Percentiles rank a stretch among this genome's conserved stretches.
These are phyloP conservation scores for Chrysomela aeneicollis DNA, from an alignment of 2,888 invertebrate species.

Conservation along the genomic window DNA sequence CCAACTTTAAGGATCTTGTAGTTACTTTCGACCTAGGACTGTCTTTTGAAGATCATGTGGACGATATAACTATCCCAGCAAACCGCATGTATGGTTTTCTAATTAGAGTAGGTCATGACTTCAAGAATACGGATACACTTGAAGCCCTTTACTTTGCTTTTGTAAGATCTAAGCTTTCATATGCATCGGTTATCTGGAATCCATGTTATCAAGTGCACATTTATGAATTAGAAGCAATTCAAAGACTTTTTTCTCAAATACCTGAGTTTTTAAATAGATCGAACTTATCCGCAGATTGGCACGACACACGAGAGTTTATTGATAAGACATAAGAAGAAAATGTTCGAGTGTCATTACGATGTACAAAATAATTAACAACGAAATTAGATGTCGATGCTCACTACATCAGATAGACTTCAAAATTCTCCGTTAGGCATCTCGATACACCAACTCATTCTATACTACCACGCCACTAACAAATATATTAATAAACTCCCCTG, in stretches of 20 bases:
- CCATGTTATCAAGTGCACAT: no score
- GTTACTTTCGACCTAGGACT: not conserved
- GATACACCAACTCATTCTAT: no score
- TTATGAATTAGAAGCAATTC: not conserved
- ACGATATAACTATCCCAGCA: no score
- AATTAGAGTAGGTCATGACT: not conserved
- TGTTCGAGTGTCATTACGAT: no score
- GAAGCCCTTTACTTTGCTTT: not conserved
- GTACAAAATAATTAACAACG: no score
- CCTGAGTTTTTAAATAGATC: not conserved
- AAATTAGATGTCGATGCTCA: no score
- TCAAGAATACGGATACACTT: not conserved
- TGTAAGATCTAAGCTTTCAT: not conserved
- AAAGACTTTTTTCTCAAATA: not conserved
- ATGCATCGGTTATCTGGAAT: not conserved
- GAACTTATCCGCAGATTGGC: not conserved
- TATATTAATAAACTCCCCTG: no score
- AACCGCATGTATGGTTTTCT: not conserved
- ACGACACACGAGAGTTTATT: not conserved
- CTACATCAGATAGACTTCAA: no score
- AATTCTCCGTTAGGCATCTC: no score
- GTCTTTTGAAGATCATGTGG: not conserved
- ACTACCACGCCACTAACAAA: no score
- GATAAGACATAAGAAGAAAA: not conserved
- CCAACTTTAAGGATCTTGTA: not conserved